Evolutionary conservation across 2,888 invertebrate species (phyloP), one percentile per base, ranked within the genome.

Genomic region (Sinelater perroti): DNA sequence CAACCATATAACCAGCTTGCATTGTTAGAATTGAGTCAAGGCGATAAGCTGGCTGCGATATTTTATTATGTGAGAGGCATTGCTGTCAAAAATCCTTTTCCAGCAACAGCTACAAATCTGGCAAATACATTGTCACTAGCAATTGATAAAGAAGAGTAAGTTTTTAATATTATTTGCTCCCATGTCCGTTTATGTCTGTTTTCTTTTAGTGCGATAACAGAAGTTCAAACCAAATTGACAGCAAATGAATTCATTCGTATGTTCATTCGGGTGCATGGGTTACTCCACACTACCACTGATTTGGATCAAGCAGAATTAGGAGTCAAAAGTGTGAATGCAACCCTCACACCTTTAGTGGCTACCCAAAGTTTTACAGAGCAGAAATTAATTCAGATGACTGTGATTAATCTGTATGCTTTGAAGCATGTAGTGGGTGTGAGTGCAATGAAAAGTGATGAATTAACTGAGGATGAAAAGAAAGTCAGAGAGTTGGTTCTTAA

Each of bases 1-100:
- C 94, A 94, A 77, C 93, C 94, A 0, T 95, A 93, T 79, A 94
- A 95, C 79, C 93, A 95, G 79, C 80, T 94, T 71, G 90, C 93
- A 45, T 81, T 94, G 38, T 81, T 95, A 63, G 89, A 91, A 76
- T 90, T 91, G 66, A 89, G 90, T 24, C 86, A 90, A 64, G 90
- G 90, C 11, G 87, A 93, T 72, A 87, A 89, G 69, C 82, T 95
- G 61, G 87, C 89, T 47, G 91, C 92, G 2, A 88, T 93, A 51
- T 94, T 92, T 80, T 91, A 91, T 81, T 93, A 94, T 78, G 88
- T 91, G 56, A 84, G 93, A 63, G 90, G 91, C 63, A 85, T 93
- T 65, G 86, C 91, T 6, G 91, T 93, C 46, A 87, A 89, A 70
- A 89, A 91, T 75, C 93, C 93, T 24, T 94, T 94, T 80, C 90